phyloP scores from a whole-genome alignment of 2,888 invertebrate genomes.

The Drosophila antonietae region DNA sequence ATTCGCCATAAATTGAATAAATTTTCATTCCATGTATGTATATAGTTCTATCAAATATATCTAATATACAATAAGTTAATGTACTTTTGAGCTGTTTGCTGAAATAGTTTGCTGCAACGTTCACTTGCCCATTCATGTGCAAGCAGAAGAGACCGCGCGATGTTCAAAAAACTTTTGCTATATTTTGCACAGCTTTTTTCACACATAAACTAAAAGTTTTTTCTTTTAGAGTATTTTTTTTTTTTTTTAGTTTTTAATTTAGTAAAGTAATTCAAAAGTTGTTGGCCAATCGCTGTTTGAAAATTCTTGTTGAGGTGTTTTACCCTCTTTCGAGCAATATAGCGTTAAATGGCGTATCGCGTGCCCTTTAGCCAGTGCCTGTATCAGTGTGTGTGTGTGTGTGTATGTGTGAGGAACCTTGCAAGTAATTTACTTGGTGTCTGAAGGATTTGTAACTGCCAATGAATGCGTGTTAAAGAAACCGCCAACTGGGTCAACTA shows the following conservation, averaged over 20 bases:
- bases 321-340: conserved; percentile 22
- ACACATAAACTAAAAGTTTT: conserved; percentile 13
- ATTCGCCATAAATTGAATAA: background rate
- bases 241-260: conserved; percentile 31
- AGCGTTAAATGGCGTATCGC: conserved; percentile 41
- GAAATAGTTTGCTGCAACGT: background rate
- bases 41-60: background rate
- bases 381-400: background rate
- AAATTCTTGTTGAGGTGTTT: conserved; percentile 18
- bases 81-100: background rate
- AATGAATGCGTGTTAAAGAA: conserved; percentile 22
- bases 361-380: conserved; percentile 10
- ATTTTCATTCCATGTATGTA: background rate
- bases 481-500: conserved; percentile 37
- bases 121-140: background rate
- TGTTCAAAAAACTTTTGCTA: conserved; percentile 13
- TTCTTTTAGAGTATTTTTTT: background rate
- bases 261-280: conserved; percentile 26
- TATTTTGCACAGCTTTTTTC: conserved; percentile 9
- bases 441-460: conserved; percentile 32
- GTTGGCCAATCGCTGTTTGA: conserved; percentile 18
- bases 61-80: conserved; percentile 1
- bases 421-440: conserved; percentile 32
- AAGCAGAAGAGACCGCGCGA: background rate
- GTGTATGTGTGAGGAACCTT: conserved; percentile 2